These are phyloP conservation scores for Phocides pigmalion DNA, from an alignment of 1,140 invertebrate species.

Conservation along the genomic window DNA sequence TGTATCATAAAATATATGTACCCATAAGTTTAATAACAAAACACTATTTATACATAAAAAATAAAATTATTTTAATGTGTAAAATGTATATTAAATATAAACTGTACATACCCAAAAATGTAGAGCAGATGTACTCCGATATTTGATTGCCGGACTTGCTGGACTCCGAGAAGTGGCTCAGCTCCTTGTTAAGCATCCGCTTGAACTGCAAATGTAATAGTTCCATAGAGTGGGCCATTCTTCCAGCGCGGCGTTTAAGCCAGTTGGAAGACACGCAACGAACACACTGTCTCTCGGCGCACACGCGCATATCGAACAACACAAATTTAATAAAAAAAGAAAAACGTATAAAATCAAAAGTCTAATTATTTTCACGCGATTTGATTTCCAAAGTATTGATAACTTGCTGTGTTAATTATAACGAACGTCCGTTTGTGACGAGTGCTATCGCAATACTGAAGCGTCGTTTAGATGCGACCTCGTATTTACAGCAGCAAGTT, in stretches of 20 bases:
- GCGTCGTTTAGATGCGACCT: conserved; percentile 48
- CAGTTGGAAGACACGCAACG: conserved; percentile 64
- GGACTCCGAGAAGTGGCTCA: conserved; percentile 99
- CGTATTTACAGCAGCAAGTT: conserved; percentile 49
- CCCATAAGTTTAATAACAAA: background rate
- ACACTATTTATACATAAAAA: background rate
- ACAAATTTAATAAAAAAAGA: conserved; percentile 44
- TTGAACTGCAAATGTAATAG: conserved; percentile 94
- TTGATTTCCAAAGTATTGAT: background rate
- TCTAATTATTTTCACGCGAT: background rate
- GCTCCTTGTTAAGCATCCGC: conserved; percentile 99
- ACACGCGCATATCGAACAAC: conserved; percentile 72
- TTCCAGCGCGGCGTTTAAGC: conserved; percentile 62
- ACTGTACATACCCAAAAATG: conserved; percentile 95
- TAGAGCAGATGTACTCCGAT: conserved; percentile 99
- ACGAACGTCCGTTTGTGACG: conserved; percentile 51
- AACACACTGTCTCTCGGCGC: conserved; percentile 66
- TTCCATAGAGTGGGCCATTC: conserved; percentile 75
- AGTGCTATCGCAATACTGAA: conserved; percentile 72
- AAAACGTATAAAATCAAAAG: conserved; percentile 32
- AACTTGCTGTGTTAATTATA: background rate
- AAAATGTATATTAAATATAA: background rate
- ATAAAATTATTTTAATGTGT: conserved; percentile 3
- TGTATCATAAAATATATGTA: background rate
- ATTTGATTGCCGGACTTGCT: conserved; percentile 99